Conservation (phyloP, 37 sponge, comb jelly and placozoan species). For the Aplysina aerophoba region DNA sequence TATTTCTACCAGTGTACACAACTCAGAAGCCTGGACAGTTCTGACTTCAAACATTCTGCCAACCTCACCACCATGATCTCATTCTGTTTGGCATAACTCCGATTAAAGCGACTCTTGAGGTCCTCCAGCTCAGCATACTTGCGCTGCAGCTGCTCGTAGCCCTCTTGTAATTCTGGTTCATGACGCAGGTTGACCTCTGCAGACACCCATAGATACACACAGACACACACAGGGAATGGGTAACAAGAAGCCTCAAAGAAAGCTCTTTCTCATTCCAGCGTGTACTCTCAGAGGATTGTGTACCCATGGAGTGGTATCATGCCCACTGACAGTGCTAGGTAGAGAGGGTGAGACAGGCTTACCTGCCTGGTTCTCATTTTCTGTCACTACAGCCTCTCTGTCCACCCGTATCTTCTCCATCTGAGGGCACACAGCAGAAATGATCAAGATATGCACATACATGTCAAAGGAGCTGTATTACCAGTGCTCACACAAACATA, state of each 20-base stretch:
- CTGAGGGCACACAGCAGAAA: background rate
- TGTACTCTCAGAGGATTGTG: too few relatives aligned
- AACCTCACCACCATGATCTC: too few relatives aligned
- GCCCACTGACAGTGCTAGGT: too few relatives aligned
- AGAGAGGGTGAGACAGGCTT: background rate
- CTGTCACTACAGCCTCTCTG: background rate
- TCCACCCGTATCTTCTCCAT: constrained; percentile 20
- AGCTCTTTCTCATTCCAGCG: too few relatives aligned
- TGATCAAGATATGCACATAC: too few relatives aligned
- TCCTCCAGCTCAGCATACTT: constrained; percentile 26
- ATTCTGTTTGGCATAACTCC: background rate
- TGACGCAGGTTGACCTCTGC: constrained; percentile 50
- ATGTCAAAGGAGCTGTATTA: too few relatives aligned
- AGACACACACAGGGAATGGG: background rate
- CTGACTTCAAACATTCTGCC: too few relatives aligned
- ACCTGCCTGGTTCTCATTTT: constrained; percentile 22
- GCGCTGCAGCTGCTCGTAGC: constrained; percentile 66
- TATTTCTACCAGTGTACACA: too few relatives aligned
- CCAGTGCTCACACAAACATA: too few relatives aligned
- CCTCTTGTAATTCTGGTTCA: constrained; percentile 67
- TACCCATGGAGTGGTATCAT: too few relatives aligned
- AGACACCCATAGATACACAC: background rate
- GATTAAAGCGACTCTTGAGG: background rate
- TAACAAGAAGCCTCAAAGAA: too few relatives aligned
- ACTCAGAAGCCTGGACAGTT: too few relatives aligned